Evolutionary conservation across 2,113 vertebrate species (phyloP).

Genomic region (Datnioides undecimradiatus): DNA sequence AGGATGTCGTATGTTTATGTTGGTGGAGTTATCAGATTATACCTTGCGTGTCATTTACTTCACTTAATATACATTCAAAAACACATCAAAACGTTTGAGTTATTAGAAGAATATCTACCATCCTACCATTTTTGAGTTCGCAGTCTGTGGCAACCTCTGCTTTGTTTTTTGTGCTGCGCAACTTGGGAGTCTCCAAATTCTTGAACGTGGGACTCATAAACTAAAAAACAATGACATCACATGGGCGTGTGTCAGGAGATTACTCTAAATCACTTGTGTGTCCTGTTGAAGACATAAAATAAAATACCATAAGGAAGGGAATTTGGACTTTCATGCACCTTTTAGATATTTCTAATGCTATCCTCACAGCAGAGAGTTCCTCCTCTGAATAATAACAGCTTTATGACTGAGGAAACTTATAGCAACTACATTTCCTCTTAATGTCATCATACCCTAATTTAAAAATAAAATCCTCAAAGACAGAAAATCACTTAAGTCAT

Average conservation of each 20-base stretch:
- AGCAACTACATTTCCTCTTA: slow-evolving; percentile 26
- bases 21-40: not conserved
- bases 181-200: not conserved
- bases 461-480: slow-evolving; percentile 1
- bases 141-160: not conserved
- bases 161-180: not conserved
- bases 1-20: not conserved
- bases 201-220: not conserved
- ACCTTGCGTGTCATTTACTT: not conserved
- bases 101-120: not conserved
- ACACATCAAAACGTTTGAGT: not conserved
- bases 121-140: not conserved
- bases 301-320: slow-evolving; percentile 9
- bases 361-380: not conserved
- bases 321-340: not conserved
- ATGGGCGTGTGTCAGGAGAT: slow-evolving; percentile 26
- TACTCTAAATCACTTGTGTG: slow-evolving; percentile 28
- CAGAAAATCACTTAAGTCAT: not conserved
- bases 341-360: not conserved
- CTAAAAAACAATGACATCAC: not conserved
- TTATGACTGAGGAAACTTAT: slow-evolving; percentile 25
- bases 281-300: slow-evolving; percentile 21
- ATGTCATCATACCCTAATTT: slow-evolving; percentile 40
- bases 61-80: not conserved
- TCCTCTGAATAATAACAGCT: slow-evolving; percentile 6